Evolutionary conservation across 2,888 invertebrate genomes (phyloP).

Genomic region (Hypselothyrea guttata): DNA sequence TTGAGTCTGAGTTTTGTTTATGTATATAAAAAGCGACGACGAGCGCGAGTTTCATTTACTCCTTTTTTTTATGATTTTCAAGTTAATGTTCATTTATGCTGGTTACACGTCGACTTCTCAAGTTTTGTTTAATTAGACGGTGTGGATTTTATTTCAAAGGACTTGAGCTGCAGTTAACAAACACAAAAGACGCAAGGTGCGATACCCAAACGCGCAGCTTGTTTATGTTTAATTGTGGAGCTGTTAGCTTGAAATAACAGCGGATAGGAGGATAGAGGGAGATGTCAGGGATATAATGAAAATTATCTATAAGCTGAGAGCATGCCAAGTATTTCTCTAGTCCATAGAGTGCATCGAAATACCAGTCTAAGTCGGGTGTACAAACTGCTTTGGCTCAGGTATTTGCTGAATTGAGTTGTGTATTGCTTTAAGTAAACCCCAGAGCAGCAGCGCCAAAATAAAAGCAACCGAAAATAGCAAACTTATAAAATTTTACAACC

Average conservation of each 20-base stretch:
- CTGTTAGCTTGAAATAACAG: not conserved
- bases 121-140: conserved; percentile 73
- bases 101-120: conserved; percentile 73
- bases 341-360: too few species aligned
- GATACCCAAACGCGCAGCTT: conserved; percentile 18
- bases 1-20: conserved; percentile 64
- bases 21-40: conserved; percentile 40
- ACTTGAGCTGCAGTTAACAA: conserved; percentile 20
- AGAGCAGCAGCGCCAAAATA: conserved; percentile 41
- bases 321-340: too few species aligned
- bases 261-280: too few species aligned
- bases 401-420: conserved; percentile 2
- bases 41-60: conserved; percentile 47
- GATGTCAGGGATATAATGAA: not conserved
- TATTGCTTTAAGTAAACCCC: conserved; percentile 13
- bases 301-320: not conserved
- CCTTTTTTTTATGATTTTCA: conserved; percentile 72
- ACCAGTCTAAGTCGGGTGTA: too few species aligned
- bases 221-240: conserved; percentile 55
- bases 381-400: too few species aligned
- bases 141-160: conserved; percentile 66
- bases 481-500: conserved; percentile 74
- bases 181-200: conserved; percentile 8
- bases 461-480: conserved; percentile 51
- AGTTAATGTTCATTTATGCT: conserved; percentile 80